A percentile compares a stretch with the other conserved stretches of the same genome.
These are phyloP conservation scores for Euthynnus affinis DNA, from an alignment of 2,797 vertebrate species.

Conservation along the genomic window DNA sequence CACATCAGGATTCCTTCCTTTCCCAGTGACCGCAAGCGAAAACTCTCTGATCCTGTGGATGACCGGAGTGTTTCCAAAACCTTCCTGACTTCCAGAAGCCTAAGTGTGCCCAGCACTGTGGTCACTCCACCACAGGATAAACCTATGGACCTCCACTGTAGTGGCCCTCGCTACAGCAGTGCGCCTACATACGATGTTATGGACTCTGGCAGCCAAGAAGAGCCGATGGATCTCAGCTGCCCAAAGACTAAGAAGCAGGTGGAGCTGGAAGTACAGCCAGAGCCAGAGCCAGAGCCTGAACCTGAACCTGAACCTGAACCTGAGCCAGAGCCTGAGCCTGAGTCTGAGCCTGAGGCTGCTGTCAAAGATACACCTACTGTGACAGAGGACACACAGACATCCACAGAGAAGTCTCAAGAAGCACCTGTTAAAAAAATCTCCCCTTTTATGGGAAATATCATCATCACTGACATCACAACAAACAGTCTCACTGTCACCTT, in stretches of 20 bases:
- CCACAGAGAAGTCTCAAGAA: constrained; percentile 81
- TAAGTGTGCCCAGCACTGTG: constrained; percentile 88
- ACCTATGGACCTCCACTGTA: constrained; percentile 87
- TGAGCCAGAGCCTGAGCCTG: not conserved
- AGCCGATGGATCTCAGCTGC: constrained; percentile 97
- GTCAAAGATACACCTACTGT: constrained; percentile 38
- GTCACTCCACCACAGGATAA: constrained; percentile 83
- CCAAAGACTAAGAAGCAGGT: constrained; percentile 87
- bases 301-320: constrained; percentile 28
- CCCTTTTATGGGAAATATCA: constrained; percentile 98
- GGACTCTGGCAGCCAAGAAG: constrained; percentile 89
- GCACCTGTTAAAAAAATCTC: constrained; percentile 87
- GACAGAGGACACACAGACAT: constrained; percentile 43
- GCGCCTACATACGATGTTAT: constrained; percentile 63
- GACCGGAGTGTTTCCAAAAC: constrained; percentile 89
- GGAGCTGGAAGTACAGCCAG: constrained; percentile 50
- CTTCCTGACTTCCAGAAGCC: constrained; percentile 88
- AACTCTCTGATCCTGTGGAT: constrained; percentile 87
- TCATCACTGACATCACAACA: constrained; percentile 98
- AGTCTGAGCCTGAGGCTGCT: constrained; percentile 48
- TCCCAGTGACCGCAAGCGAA: constrained; percentile 89
- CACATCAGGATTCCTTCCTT: constrained; percentile 81
- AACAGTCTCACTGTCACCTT: constrained; percentile 99
- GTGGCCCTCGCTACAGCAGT: constrained; percentile 52
- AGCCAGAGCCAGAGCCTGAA: constrained; percentile 11